Conservation (phyloP, 2,797 vertebrate species). For the Phataginus tricuspis region DNA sequence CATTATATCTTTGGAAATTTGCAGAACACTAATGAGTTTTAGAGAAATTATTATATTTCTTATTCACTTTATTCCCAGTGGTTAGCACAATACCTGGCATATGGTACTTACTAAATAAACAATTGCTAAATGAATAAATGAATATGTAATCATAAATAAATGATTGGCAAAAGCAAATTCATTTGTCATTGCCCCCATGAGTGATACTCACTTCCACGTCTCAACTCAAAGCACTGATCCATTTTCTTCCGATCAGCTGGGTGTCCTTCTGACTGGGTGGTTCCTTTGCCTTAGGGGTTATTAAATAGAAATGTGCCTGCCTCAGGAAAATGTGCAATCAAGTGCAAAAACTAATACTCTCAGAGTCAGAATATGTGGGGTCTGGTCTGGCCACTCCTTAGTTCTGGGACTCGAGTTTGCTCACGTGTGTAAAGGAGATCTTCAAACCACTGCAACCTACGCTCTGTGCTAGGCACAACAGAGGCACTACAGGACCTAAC, state of each 20-base stretch:
- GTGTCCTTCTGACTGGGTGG: not conserved
- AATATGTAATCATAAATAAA: conserved; percentile 45
- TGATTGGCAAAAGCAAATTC: conserved; percentile 14
- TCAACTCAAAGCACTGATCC: not conserved
- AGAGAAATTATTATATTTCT: conserved; percentile 69
- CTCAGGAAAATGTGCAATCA: not conserved
- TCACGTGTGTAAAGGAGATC: not conserved
- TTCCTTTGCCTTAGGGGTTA: not conserved
- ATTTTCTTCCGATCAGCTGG: not conserved
- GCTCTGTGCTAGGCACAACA: not conserved
- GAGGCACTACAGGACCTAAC: not conserved
- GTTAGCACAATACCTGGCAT: conserved; percentile 52
- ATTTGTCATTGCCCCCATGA: not conserved
- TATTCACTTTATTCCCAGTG: conserved; percentile 64
- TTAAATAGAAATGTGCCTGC: not conserved
- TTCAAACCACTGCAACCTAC: not conserved
- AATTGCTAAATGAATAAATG: conserved; percentile 42
- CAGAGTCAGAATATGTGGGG: not conserved
- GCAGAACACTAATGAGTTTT: conserved; percentile 68
- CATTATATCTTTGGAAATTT: conserved; percentile 72
- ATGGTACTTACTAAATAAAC: conserved; percentile 63
- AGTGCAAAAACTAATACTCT: not conserved
- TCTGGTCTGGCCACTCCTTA: not conserved
- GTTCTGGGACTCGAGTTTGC: not conserved
- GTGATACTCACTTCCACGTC: not conserved